Base-by-base conservation (phyloP, 2,888 invertebrate species). In the Cyclophora albipunctata region DNA sequence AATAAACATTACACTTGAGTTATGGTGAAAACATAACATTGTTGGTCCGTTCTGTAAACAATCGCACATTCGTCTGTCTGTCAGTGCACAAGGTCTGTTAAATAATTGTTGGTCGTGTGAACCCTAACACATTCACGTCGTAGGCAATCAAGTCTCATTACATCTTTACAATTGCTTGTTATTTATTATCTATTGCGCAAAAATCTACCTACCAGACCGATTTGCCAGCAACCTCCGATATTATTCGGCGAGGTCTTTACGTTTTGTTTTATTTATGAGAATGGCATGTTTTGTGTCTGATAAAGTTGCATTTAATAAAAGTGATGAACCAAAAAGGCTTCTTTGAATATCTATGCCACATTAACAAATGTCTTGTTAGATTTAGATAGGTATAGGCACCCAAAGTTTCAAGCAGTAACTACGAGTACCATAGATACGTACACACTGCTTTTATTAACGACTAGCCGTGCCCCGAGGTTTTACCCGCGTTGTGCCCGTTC, bases 41-140 rank as follows among this genome's bases (percentile, higher is more conserved):
- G 37, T 37, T 5, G 37, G 37, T 5, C 5, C 37, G 5, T 37
- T n/a, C 5, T 1, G 37, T 37, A 55, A 71, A 85, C 82, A 84
- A 83, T 84, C 75, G 73, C 67, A 71, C 76, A 79, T 84, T 79
- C 74, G 80, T 85, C 73, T 71, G 75, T 75, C 75, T 80, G 82
- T 83, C 83, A 76, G 66, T 60, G 60, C 63, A 60, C 85, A 85
- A 86, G 86, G 86, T 79, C 83, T 71, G 60, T 59, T 62, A 66
- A 69, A 72, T 74, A 69, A 80, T 79, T 78, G 75, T 73, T 57
- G 50, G 52, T 65, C 82, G 81, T 85, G 84, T 70, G 83, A 84
- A 82, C 75, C 67, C 75, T 66, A 75, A 70, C 75, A 72, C 71
- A 75, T 74, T 74, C 71, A 66, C 64, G 64, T 64, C 65, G 67